Evolutionary conservation across 1,140 invertebrate genomes (phyloP).

Genomic region (Conopomorpha cramerella): DNA sequence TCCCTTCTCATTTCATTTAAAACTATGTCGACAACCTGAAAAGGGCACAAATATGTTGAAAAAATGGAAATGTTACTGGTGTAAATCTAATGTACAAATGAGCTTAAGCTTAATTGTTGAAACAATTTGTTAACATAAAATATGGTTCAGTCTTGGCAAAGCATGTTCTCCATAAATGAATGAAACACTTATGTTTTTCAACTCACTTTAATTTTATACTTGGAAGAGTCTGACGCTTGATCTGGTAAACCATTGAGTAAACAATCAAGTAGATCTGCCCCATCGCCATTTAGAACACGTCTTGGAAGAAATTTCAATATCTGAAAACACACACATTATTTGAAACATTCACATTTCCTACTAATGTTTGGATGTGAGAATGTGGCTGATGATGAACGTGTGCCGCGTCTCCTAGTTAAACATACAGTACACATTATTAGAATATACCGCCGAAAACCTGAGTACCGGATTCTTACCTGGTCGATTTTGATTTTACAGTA

Average conservation of each 20-base stretch:
- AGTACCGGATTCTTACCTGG: slow-evolving; percentile 16
- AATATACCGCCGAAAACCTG: too few relatives aligned
- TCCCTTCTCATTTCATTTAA: slow-evolving; percentile 28
- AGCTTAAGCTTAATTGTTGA: too few relatives aligned
- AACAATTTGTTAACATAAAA: slow-evolving; percentile 1
- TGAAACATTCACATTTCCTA: too few relatives aligned
- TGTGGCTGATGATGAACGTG: too few relatives aligned
- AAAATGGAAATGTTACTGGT: too few relatives aligned
- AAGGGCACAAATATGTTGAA: too few relatives aligned
- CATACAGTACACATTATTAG: too few relatives aligned
- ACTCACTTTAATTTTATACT: slow-evolving; percentile 26
- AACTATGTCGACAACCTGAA: slow-evolving; percentile 31
- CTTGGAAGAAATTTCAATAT: slow-evolving; percentile 20
- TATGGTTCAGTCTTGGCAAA: too few relatives aligned
- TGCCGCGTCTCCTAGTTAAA: too few relatives aligned
- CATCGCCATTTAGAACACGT: slow-evolving; percentile 25
- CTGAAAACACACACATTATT: slow-evolving; percentile 13
- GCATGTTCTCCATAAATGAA: too few relatives aligned
- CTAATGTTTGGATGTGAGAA: too few relatives aligned
- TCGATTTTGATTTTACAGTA: slow-evolving; percentile 25
- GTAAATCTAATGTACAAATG: too few relatives aligned
- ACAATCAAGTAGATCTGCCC: slow-evolving; percentile 22
- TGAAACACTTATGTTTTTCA: neutral
- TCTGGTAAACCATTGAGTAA: slow-evolving; percentile 30
- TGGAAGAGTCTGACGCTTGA: slow-evolving; percentile 5